A percentile compares a stretch with the other conserved stretches of the same genome.
These are phyloP conservation scores for Charadrius vociferus DNA, from an alignment of 2,113 vertebrate genomes.

Conservation along the genomic window DNA sequence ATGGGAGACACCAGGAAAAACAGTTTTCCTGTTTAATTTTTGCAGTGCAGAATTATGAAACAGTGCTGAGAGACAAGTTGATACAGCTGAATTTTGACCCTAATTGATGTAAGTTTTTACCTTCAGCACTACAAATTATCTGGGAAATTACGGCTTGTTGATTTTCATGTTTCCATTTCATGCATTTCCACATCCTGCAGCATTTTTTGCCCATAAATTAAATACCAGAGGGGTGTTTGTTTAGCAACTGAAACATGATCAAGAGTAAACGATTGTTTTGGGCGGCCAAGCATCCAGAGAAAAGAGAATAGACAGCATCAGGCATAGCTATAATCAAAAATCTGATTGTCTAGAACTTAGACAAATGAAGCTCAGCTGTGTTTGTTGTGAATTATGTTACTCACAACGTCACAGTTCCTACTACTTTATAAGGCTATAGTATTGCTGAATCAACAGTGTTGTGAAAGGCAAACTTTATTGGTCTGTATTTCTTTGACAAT, in stretches of 20 bases:
- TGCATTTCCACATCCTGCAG: neutral
- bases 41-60: neutral
- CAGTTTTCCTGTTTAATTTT: neutral
- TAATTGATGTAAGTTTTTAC: neutral
- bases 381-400: neutral
- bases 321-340: neutral
- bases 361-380: neutral
- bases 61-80: neutral
- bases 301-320: neutral
- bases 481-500: neutral
- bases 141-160: neutral
- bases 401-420: neutral
- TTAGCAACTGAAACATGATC: neutral
- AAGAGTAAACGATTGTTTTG: neutral
- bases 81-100: neutral
- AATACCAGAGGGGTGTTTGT: neutral
- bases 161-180: neutral
- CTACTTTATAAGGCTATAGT: neutral
- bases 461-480: neutral
- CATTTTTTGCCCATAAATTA: slow-evolving; percentile 26
- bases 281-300: neutral
- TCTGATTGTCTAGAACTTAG: neutral
- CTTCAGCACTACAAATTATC: neutral
- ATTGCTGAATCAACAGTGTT: neutral
- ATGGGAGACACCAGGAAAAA: neutral